phyloP scores from a whole-genome alignment of 2,888 invertebrate genomes.

The Epistrophe eligans region DNA sequence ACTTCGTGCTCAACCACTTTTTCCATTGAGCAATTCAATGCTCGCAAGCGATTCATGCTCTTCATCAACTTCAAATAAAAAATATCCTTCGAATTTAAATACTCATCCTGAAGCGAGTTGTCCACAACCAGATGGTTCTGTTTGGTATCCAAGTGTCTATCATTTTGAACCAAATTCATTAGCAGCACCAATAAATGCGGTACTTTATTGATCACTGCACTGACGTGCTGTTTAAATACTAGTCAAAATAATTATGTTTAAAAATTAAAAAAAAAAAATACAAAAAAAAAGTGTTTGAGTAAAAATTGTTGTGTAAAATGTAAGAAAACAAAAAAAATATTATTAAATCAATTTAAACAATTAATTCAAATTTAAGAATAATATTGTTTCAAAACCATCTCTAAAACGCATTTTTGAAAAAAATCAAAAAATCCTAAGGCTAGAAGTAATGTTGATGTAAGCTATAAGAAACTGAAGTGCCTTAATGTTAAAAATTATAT shows the following conservation, averaged over 20 bases:
- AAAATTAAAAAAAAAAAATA: conserved; percentile 10
- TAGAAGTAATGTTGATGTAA: conserved; percentile 20
- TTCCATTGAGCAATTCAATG: neutral
- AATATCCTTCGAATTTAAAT: neutral
- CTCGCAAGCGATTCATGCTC: neutral
- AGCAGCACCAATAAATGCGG: conserved; percentile 24
- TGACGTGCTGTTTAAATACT: conserved; percentile 60
- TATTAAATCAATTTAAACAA: neutral
- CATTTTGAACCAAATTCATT: conserved; percentile 59
- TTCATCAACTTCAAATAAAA: neutral
- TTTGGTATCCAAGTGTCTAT: conserved; percentile 67
- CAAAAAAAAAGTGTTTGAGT: too few species aligned
- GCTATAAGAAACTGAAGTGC: conserved; percentile 60
- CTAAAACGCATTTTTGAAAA: conserved; percentile 48
- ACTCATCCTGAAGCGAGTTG: conserved; percentile 28
- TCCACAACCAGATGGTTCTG: conserved; percentile 54
- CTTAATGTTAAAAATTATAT: conserved; percentile 52
- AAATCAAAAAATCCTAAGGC: conserved; percentile 4
- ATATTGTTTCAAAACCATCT: conserved; percentile 10
- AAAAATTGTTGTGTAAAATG: conserved; percentile 26
- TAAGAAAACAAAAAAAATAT: conserved; percentile 12
- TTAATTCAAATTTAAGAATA: conserved; percentile 9
- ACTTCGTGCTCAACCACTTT: conserved; percentile 79
- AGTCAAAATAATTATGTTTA: conserved; percentile 62
- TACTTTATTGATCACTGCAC: conserved; percentile 34